A percentile compares a stretch with the other conserved stretches of the same genome.
Evolutionary conservation across 2,113 vertebrate species (phyloP).

Genomic region (Romanogobio albipinnatus): DNA sequence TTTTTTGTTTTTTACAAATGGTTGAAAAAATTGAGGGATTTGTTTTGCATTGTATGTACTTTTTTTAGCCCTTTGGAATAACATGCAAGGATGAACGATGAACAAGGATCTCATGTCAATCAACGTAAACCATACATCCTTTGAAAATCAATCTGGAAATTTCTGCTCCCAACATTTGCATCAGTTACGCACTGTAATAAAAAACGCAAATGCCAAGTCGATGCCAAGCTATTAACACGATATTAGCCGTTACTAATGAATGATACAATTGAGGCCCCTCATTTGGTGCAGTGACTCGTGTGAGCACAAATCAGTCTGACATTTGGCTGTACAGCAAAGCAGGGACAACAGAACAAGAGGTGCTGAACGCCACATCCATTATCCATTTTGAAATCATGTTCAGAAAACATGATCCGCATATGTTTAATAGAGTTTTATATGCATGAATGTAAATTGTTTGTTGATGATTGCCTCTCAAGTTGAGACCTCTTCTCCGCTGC

Average conservation of each 20-base stretch:
- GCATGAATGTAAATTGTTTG: constrained; percentile 22
- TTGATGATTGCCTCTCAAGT: constrained; percentile 5
- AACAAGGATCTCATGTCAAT: background rate
- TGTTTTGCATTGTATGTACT: background rate
- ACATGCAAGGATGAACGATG: background rate
- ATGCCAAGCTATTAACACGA: constrained; percentile 34
- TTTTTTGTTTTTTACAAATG: background rate
- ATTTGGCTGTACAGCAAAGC: background rate
- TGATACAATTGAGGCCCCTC: constrained; percentile 2
- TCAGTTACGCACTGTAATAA: constrained; percentile 27
- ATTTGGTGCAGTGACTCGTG: constrained; percentile 7
- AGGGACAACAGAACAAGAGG: background rate
- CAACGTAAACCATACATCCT: background rate
- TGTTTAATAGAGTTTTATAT: constrained; percentile 21
- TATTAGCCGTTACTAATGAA: constrained; percentile 40
- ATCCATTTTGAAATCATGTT: constrained; percentile 6
- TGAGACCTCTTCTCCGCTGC: background rate
- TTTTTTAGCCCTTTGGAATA: background rate
- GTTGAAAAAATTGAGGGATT: background rate
- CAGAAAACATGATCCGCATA: background rate
- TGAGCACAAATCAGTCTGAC: constrained; percentile 37
- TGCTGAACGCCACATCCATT: background rate
- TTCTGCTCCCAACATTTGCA: background rate
- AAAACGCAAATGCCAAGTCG: constrained; percentile 13
- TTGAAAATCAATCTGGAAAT: background rate